These are phyloP conservation scores for Drosophila santomea DNA, from an alignment of 1,140 invertebrate species.

Conservation along the genomic window DNA sequence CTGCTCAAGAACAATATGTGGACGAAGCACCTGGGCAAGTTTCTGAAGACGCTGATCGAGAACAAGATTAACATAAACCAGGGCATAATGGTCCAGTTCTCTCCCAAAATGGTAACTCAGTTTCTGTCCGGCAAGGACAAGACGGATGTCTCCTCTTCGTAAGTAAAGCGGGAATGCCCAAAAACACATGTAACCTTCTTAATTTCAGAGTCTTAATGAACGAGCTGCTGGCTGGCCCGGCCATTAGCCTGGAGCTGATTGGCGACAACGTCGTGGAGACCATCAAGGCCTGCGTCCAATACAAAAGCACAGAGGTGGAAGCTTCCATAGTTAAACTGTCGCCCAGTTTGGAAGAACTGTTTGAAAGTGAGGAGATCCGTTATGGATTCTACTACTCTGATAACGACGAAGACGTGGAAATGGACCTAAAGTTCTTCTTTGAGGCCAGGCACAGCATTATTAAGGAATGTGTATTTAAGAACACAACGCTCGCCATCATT, in stretches of 20 bases:
- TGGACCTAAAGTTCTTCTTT: conserved; percentile 90
- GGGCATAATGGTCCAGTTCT: conserved; percentile 89
- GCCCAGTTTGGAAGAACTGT: conserved; percentile 88
- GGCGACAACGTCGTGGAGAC: conserved; percentile 89
- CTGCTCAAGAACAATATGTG: conserved; percentile 90
- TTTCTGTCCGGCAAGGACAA: conserved; percentile 87
- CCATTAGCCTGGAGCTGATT: conserved; percentile 91
- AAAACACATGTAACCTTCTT: neutral
- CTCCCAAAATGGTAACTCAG: conserved; percentile 84
- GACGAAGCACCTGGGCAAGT: conserved; percentile 89
- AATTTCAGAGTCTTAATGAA: conserved; percentile 86
- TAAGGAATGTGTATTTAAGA: conserved; percentile 58
- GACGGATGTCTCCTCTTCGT: conserved; percentile 87
- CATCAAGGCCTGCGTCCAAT: conserved; percentile 72
- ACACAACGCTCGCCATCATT: conserved; percentile 92
- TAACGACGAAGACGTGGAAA: conserved; percentile 86
- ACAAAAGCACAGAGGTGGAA: conserved; percentile 53
- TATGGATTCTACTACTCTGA: conserved; percentile 91
- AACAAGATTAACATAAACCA: conserved; percentile 90
- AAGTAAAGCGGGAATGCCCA: conserved; percentile 68
- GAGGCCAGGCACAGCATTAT: conserved; percentile 67
- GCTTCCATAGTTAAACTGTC: conserved; percentile 82
- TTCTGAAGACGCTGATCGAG: conserved; percentile 88
- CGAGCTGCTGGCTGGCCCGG: conserved; percentile 89
- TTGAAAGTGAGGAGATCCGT: conserved; percentile 89